These are phyloP conservation scores for Chouioia cunea DNA, from an alignment of 2,888 invertebrate genomes.

Conservation along the genomic window DNA sequence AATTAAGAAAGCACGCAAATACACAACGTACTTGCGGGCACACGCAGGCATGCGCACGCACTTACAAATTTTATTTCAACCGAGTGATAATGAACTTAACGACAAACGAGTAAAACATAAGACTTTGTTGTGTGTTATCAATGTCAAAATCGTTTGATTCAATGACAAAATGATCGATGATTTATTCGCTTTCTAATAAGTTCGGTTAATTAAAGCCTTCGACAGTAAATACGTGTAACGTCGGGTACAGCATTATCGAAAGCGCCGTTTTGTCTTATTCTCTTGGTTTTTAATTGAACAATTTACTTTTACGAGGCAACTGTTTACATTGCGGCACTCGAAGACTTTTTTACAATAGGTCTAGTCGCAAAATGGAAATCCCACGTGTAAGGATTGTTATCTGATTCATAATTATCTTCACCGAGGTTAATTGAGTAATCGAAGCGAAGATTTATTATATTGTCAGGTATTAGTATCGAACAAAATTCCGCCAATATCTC, in stretches of 20 bases:
- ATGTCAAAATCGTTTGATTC: background rate
- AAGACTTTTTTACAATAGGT: constrained; percentile 14
- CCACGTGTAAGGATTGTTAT: too few relatives aligned
- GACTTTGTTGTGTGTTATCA: background rate
- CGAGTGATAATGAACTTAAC: background rate
- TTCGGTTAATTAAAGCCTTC: background rate
- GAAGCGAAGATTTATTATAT: too few relatives aligned
- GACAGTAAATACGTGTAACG: background rate
- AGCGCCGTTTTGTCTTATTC: background rate
- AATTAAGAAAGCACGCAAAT: too few relatives aligned
- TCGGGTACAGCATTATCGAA: too few relatives aligned
- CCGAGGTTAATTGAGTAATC: too few relatives aligned
- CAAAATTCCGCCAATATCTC: too few relatives aligned
- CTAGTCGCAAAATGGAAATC: too few relatives aligned
- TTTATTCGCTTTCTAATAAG: constrained; percentile 19
- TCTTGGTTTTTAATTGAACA: constrained; percentile 25
- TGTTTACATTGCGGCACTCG: background rate
- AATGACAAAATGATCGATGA: background rate
- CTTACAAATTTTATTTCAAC: background rate
- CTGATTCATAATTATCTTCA: too few relatives aligned
- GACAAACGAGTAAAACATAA: background rate
- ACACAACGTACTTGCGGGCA: too few relatives aligned
- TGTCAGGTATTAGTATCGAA: too few relatives aligned
- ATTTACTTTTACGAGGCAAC: constrained; percentile 38
- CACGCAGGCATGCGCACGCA: too few relatives aligned